Evolutionary conservation across 64 coral and sea anemone genomes (phyloP), one percentile per base, ranked within the genome.

Genomic region (Porites australiensis): DNA sequence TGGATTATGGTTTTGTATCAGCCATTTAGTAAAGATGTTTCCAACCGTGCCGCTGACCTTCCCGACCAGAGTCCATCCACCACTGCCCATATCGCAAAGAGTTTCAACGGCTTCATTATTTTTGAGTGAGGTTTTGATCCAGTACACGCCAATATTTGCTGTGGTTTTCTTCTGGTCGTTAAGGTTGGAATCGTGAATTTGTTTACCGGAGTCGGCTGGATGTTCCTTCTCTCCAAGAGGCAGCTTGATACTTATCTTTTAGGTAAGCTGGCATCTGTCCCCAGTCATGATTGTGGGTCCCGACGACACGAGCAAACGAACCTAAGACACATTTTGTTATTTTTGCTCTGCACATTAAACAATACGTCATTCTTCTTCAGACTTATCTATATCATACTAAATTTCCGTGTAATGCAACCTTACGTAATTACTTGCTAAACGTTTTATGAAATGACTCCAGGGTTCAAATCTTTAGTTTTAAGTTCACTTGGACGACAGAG

Each of bases 11-110:
- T 85, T 84, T 58, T 85, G 82, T 3, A 92, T 43, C 58, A 93
- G 51, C 91, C 91, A 93, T 43, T 47, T 79, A 48, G 19, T 20
- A 68, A 79, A 88, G 8, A 93, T 55, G n/a, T 86, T 88, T 65
- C 84, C 83, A 14, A 81, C 84, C 50, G 20, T 57, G n/a, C 86
- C 86, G 21, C 83, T 88, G 61, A 93, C 48, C 74, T 93, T 93
- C 19, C 91, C 91, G 23, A 93, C 91, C 77, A 93, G 52, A 65
- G 91, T 93, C 91, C 91, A 93, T 19, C 91, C 91, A 53, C 91
- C 91, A 62, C 72, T 93, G 20, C 37, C 72, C 82, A 93, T 86
- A 20, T 93, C 91, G 49, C 91, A 93, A 84, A 62, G 85, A 11
- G 90, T 85, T 80, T 84, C 61, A 43, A 85, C 73, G 16, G 72